A percentile compares a stretch with the other conserved stretches of the same genome.
Evolutionary conservation across 2,888 invertebrate species (phyloP).

Genomic region (Spilosoma lubricipeda): DNA sequence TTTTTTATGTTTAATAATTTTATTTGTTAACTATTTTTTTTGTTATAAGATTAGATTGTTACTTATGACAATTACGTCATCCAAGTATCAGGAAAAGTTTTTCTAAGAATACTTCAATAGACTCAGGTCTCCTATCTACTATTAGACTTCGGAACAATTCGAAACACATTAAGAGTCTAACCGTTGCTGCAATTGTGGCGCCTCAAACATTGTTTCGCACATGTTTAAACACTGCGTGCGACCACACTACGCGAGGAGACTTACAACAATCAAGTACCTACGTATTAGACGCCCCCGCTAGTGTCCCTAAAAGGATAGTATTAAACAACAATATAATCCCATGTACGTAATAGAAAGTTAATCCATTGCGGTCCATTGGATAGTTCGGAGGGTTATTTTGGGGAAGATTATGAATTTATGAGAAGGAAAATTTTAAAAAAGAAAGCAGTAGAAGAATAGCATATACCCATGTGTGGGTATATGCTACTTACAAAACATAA

Average conservation of each 20-base stretch:
- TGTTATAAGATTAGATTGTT: no score
- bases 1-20: no score
- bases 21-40: no score
- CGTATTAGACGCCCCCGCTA: neutral
- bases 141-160: neutral
- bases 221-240: constrained; percentile 7
- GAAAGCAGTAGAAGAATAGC: no score
- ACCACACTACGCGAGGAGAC: constrained; percentile 13
- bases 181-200: constrained; percentile 17
- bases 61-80: neutral
- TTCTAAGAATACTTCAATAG: neutral
- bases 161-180: constrained; percentile 7
- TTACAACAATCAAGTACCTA: constrained; percentile 6
- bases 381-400: no score
- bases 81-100: neutral
- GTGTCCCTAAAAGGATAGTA: no score
- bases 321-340: neutral
- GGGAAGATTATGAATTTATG: no score
- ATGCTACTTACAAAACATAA: no score
- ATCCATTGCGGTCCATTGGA: no score
- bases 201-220: constrained; percentile 16
- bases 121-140: neutral
- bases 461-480: no score
- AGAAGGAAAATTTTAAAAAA: no score
- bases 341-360: neutral